Conservation (phyloP, 2,888 invertebrate genomes). For the Drosophila borborema region DNA sequence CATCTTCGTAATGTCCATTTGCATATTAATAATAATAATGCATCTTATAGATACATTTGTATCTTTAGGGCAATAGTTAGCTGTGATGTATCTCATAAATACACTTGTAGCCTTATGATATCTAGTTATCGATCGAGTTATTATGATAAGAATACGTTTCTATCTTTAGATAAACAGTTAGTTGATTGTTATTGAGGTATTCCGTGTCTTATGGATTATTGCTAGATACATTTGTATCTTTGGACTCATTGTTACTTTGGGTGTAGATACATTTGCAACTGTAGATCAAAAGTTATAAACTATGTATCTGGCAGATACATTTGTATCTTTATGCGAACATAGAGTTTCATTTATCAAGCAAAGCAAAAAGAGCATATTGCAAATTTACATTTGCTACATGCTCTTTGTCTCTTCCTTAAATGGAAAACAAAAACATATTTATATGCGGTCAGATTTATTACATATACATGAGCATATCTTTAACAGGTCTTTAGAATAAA, state of each 20-base stretch:
- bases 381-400: background rate
- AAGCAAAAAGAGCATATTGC: too few relatives aligned
- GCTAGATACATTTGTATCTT: background rate
- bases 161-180: background rate
- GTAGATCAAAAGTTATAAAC: background rate
- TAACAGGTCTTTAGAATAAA: slow-evolving; percentile 8
- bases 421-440: background rate
- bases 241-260: too few relatives aligned
- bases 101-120: too few relatives aligned
- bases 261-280: background rate
- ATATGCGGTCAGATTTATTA: background rate
- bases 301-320: background rate
- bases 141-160: background rate
- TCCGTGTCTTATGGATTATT: background rate
- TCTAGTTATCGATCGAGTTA: too few relatives aligned
- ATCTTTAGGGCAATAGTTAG: too few relatives aligned
- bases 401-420: background rate
- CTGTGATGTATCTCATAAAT: too few relatives aligned
- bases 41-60: too few relatives aligned
- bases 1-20: too few relatives aligned
- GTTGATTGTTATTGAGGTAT: background rate
- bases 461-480: background rate
- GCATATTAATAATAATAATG: too few relatives aligned
- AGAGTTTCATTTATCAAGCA: background rate
- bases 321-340: background rate